A percentile compares a stretch with the other conserved stretches of the same genome.
Evolutionary conservation across 2,888 invertebrate genomes (phyloP).

Genomic region (Schrankia costaestrigalis): DNA sequence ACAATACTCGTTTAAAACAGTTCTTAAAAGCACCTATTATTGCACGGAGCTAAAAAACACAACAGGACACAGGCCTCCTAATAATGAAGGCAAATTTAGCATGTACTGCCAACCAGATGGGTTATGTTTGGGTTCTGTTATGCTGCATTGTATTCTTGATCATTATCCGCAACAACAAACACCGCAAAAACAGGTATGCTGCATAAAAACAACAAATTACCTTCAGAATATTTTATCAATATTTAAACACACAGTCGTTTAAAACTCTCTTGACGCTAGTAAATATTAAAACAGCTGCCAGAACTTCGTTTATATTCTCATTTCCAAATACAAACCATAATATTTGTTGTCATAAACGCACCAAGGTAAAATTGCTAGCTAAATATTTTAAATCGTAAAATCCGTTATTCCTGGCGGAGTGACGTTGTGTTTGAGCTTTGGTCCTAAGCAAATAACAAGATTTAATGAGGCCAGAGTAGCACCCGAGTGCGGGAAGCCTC

Average conservation of each 20-base stretch:
- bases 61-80: too few relatives aligned
- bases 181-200: too few relatives aligned
- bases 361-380: conserved; percentile 60
- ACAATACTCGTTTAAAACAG: too few relatives aligned
- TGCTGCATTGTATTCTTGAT: too few relatives aligned
- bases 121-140: background rate
- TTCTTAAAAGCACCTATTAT: too few relatives aligned
- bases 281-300: conserved; percentile 12
- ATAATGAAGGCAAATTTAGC: too few relatives aligned
- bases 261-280: background rate
- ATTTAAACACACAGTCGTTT: too few relatives aligned
- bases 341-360: conserved; percentile 67
- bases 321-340: conserved; percentile 48
- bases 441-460: conserved; percentile 74
- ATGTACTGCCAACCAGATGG: background rate
- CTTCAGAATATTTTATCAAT: too few relatives aligned
- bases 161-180: too few relatives aligned
- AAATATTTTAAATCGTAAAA: conserved; percentile 75
- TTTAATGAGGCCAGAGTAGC: conserved; percentile 66
- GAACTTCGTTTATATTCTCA: conserved; percentile 23
- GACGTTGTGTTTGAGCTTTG: conserved; percentile 65
- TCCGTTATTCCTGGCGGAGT: conserved; percentile 66
- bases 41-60: too few relatives aligned
- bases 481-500: conserved; percentile 19
- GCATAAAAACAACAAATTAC: too few relatives aligned